A percentile compares a stretch with the other conserved stretches of the same genome.
Evolutionary conservation across 2,113 vertebrate species (phyloP).

Genomic region (Oncorhynchus keta): DNA sequence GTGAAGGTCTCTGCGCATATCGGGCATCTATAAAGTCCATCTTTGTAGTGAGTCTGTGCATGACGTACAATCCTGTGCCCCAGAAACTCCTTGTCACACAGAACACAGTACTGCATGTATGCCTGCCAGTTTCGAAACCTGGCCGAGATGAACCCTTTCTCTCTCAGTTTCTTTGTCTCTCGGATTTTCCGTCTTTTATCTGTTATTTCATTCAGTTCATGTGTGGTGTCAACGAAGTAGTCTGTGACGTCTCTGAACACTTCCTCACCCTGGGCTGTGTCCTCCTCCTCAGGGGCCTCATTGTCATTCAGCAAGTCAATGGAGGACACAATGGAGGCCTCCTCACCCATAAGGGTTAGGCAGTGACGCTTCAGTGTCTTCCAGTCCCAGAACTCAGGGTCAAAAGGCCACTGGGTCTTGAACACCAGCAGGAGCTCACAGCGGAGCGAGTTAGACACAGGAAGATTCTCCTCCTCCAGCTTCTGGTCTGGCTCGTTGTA

Average conservation of each 20-base stretch:
- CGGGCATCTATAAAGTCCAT: constrained; percentile 89
- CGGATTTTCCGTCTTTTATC: constrained; percentile 87
- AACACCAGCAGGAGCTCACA: constrained; percentile 94
- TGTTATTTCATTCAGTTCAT: constrained; percentile 75
- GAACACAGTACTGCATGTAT: constrained; percentile 97
- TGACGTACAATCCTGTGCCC: constrained; percentile 95
- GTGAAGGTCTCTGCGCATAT: constrained; percentile 92
- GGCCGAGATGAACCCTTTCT: constrained; percentile 91
- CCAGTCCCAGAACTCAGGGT: constrained; percentile 99
- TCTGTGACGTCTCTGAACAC: constrained; percentile 78
- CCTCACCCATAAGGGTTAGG: constrained; percentile 93
- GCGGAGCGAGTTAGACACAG: constrained; percentile 92
- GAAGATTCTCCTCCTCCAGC: constrained; percentile 90
- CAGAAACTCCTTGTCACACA: constrained; percentile 97
- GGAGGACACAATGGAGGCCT: constrained; percentile 95
- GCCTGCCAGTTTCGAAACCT: constrained; percentile 96
- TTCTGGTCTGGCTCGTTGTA: constrained; percentile 98
- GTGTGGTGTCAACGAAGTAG: constrained; percentile 74
- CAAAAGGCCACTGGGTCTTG: constrained; percentile 97
- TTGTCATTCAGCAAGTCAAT: constrained; percentile 93
- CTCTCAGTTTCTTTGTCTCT: constrained; percentile 89
- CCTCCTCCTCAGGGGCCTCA: constrained; percentile 78
- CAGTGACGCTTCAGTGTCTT: constrained; percentile 95
- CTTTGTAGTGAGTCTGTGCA: constrained; percentile 90
- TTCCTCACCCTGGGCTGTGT: constrained; percentile 63